These are phyloP conservation scores for Pterocles orientalis DNA, from an alignment of 2,113 vertebrate species.

Conservation along the genomic window DNA sequence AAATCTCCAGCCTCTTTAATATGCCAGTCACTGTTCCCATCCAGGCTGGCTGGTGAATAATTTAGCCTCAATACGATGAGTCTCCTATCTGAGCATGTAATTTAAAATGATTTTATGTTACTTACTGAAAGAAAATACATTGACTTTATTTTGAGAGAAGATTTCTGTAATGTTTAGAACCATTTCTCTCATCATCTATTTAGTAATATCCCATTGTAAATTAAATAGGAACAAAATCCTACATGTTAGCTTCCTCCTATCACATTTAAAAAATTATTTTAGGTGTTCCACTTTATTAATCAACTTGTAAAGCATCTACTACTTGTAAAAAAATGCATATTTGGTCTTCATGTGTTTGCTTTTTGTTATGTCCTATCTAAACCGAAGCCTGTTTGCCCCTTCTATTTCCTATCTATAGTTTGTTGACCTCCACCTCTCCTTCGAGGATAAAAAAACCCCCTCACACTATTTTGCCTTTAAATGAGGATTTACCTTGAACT, in stretches of 20 bases:
- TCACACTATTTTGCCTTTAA: not conserved
- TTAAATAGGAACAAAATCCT: not conserved
- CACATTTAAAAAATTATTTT: not conserved
- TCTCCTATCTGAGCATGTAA: not conserved
- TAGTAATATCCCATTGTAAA: not conserved
- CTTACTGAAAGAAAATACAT: not conserved
- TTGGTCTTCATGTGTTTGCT: not conserved
- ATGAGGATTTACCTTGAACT: not conserved
- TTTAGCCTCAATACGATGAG: not conserved
- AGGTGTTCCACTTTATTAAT: not conserved
- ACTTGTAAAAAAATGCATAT: not conserved
- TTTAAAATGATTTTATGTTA: not conserved
- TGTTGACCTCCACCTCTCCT: not conserved
- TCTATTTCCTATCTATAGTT: not conserved
- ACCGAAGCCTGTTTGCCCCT: not conserved
- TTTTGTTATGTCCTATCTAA: not conserved
- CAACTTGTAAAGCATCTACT: not conserved
- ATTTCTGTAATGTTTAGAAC: not conserved
- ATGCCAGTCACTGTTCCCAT: not conserved
- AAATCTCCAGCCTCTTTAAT: conserved; percentile 2
- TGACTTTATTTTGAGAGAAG: not conserved
- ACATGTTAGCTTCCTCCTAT: not conserved
- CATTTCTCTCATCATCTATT: not conserved
- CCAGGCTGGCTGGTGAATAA: not conserved
- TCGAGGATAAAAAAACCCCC: not conserved